Evolutionary conservation across 2,113 vertebrate genomes (phyloP).

Genomic region (Tretioscincus oriximinensis): DNA sequence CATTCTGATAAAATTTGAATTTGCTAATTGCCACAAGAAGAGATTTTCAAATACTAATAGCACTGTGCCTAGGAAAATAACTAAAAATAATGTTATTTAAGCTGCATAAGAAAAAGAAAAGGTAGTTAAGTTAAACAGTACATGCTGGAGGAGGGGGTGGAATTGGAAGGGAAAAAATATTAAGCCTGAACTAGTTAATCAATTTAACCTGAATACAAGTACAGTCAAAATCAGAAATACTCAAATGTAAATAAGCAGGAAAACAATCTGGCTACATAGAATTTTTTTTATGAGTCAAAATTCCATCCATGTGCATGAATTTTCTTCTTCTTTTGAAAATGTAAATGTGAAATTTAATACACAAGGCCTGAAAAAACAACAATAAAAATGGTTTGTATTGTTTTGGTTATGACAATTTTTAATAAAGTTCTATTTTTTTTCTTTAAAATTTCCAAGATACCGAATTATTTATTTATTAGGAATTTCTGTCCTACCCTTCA

Average conservation of each 20-base stretch:
- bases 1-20: conserved; percentile 67
- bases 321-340: background rate
- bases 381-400: background rate
- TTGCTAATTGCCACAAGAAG: conserved; percentile 67
- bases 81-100: conserved; percentile 12
- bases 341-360: background rate
- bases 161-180: background rate
- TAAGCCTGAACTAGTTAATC: background rate
- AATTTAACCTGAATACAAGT: background rate
- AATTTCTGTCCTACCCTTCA: too few species aligned
- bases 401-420: background rate
- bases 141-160: too few species aligned
- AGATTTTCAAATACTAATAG: conserved; percentile 67
- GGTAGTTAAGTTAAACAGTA: too few species aligned
- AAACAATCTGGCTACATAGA: background rate
- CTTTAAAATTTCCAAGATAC: background rate
- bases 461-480: too few species aligned
- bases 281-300: background rate
- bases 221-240: background rate
- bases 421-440: background rate
- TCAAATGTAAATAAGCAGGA: background rate
- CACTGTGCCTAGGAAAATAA: conserved; percentile 8
- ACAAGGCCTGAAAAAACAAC: background rate
- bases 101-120: background rate
- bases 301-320: background rate